Evolutionary conservation across 2,797 vertebrate genomes (phyloP).

Genomic region (Danio jaintianensis): DNA sequence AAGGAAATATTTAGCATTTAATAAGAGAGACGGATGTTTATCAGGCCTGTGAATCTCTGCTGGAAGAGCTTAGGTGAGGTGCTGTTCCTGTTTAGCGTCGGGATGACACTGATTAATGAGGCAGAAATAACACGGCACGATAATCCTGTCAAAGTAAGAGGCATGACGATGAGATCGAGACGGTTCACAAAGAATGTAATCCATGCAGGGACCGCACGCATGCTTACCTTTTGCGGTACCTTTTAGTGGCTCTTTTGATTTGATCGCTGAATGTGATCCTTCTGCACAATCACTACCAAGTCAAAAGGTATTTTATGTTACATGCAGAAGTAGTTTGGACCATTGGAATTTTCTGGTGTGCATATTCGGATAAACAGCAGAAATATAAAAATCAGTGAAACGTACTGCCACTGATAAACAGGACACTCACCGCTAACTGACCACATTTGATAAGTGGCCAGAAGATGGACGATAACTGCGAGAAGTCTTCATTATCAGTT

Average conservation of each 20-base stretch:
- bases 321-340: neutral
- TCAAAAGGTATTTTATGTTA: neutral
- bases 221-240: too few species aligned
- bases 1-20: slow-evolving; percentile 32
- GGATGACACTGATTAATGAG: slow-evolving; percentile 21
- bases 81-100: neutral
- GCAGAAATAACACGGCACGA: too few species aligned
- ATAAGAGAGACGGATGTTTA: neutral
- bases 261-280: neutral
- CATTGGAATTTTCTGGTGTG: neutral
- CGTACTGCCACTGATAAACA: neutral
- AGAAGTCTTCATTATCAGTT: slow-evolving; percentile 40
- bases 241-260: neutral
- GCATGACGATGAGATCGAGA: slow-evolving; percentile 40
- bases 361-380: neutral
- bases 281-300: neutral
- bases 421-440: slow-evolving; percentile 17
- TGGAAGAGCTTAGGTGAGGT: slow-evolving; percentile 24
- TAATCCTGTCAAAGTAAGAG: slow-evolving; percentile 63
- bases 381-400: neutral
- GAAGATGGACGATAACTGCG: slow-evolving; percentile 6
- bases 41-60: slow-evolving; percentile 10
- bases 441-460: neutral
- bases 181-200: slow-evolving; percentile 24
- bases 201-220: slow-evolving; percentile 5